Base-by-base conservation (phyloP, 64 coral and sea anemone species). In the Trachythela sp. region DNA sequence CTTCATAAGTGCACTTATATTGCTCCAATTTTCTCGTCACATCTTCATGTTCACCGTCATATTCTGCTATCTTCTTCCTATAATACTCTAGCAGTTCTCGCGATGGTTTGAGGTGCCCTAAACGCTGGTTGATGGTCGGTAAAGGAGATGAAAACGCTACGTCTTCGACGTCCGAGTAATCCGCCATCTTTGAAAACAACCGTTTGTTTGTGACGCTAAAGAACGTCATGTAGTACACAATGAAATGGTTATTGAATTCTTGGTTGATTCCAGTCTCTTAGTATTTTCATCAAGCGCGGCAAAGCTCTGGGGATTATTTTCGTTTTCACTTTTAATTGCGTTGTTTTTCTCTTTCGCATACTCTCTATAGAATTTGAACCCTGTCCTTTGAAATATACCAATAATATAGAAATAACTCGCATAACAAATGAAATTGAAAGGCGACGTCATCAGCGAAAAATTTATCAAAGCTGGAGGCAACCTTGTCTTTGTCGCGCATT, bases 1-100 rank as follows among this genome's bases (percentile, higher is more conserved):
- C 91, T 90, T 99, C 96, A 22, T 99, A 99, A 3, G 96, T 99
- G 32, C 96, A 99, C 56, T 99, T 99, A 20, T 99, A 99, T 54
- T 90, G 68, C 48, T 99, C 96, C 41, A 99, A 54, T 88, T 99
- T 99, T 17, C 90, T 75, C 22, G 88, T 67, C 93, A 99, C 94
- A 91, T 99, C 91, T 18, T 95, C 96, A 40, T 99, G 92, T 67
- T 99, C 96, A 40, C 91, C 91, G 86, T 99, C 96, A 85, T 99
- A 99, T 93, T 99, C 96, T 18, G 96, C 96, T 22, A 99, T 95
- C 77, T 99, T 99, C 20, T 85, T 94, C 83, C 96, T 95, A 84
- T 99, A 99, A 60, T 93, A 99, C 87, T 99, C 96, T 87, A 99
- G 43, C 32, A 99, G 91, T 42, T 99, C 96, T 86, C 91, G 91